Base-by-base conservation (phyloP, 2,888 invertebrate species). In the Eudemis profundana region DNA sequence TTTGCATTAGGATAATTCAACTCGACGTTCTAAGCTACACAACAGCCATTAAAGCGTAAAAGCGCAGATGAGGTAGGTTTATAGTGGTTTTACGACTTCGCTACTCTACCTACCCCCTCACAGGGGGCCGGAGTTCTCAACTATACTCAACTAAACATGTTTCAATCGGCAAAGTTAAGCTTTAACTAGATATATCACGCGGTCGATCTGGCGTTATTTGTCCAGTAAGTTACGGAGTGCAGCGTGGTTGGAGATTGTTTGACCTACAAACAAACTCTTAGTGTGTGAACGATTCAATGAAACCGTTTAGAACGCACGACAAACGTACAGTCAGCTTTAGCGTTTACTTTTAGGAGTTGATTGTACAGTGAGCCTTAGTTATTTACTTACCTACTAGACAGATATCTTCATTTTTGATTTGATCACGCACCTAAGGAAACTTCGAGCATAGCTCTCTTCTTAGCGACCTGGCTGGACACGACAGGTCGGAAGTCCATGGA, bases 1-100 rank as follows among this genome's bases (percentile, higher is more conserved):
- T 29, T 29, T 8, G 29, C 5, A 29, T 29, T 33, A 33, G 33
- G 8, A 14, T 23, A 12, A 47, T 36, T 15, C 19, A 14, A 10
- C 46, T 14, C 19, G 7, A 4, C n/a, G 14, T 8, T 33, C 46
- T 17, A 51, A 51, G 36, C 36, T 33, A 12, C 21, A 21, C 36
- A 21, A 12, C 21, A 15, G 29, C 14, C 50, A 51, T 50, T 29
- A 50, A 19, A 29, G 8, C 29, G 19, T 61, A 61, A 61, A 61
- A 38, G 47, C 59, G 5, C 14, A 17, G 42, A 33, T 29, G 49
- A 61, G 50, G 38, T 17, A 61, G 17, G n/a, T 61, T 61, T 61
- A 61, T 42, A 14, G n/a, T 10, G 12, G 19, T 61, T 61, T 61
- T 61, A 61, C 33, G 50, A 42, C 50, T 50, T 23, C 47, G 10